Evolutionary conservation across 1,140 invertebrate species (phyloP), one percentile per base, ranked within the genome.

Genomic region (Drosophila bipectinata): DNA sequence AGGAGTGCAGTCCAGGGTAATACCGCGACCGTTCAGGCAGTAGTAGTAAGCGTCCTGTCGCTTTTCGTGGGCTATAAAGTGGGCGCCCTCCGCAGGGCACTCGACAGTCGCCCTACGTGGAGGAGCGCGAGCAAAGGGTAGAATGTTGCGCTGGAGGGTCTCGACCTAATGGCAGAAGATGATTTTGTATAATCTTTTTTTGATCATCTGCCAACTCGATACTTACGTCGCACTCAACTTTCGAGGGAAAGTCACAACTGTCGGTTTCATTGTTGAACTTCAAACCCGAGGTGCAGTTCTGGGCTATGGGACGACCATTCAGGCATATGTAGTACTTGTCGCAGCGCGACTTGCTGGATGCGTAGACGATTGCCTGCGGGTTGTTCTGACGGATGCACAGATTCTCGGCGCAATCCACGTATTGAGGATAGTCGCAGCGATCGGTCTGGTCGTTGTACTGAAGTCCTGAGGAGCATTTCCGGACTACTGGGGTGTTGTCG

Each of bases 361-460:
- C 48, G 48, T 66, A 90, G 1, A 80, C 81, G 49, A 91, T 91
- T 37, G 67, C 49, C 0, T 47, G 26, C 14, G 75, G 60, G 44
- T 91, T 55, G 64, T 90, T 91, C 30, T 81, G 49, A 4, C 72
- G 61, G 15, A 73, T 60, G 26, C 90, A 91, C 9, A 91, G 48
- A 39, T 91, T 91, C 8, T 90, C 82, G 24, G 77, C 82, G 48
- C 90, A 91, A 62, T 91, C 90, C 5, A 91, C 90, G 58, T 72
- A 79, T 56, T 91, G 90, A 0, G 90, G 82, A 47, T 59, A 91
- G 51, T 91, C 90, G 28, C 90, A 91, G 34, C 90, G 90, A 72
- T 91, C 85, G 4, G 77, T 91, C 9, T 72, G 30, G 1, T 69
- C 37, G 53, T 91, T 91, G 52, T 90, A 91, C 14, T 91, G 90